Evolutionary conservation across 2,113 vertebrate species (phyloP).

Genomic region (Morone chrysops): DNA sequence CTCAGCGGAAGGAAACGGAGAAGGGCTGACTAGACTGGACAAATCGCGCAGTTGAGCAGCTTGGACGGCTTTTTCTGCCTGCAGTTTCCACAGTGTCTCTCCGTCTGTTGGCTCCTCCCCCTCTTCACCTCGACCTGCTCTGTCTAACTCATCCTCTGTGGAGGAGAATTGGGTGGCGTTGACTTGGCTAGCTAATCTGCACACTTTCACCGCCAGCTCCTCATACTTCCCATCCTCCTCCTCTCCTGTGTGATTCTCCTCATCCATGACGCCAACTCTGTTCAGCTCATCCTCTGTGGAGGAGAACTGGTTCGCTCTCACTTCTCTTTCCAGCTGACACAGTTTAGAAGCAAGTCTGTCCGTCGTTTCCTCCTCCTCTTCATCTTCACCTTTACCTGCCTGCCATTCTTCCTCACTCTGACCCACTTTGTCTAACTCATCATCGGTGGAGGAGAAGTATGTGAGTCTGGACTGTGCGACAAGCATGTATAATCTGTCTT

Average conservation of each 20-base stretch:
- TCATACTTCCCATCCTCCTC: slow-evolving; percentile 36
- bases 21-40: slow-evolving; percentile 64
- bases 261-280: slow-evolving; percentile 36
- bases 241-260: slow-evolving; percentile 16
- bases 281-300: slow-evolving; percentile 79
- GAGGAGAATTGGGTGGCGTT: slow-evolving; percentile 71
- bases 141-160: slow-evolving; percentile 77
- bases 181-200: slow-evolving; percentile 62
- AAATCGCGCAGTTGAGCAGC: slow-evolving; percentile 49
- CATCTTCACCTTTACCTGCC: slow-evolving; percentile 15
- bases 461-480: slow-evolving; percentile 66
- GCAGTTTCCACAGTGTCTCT: slow-evolving; percentile 59
- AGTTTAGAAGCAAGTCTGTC: slow-evolving; percentile 57
- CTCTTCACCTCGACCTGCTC: slow-evolving; percentile 42
- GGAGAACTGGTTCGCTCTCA: slow-evolving; percentile 66
- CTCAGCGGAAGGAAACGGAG: slow-evolving; percentile 76
- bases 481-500: slow-evolving; percentile 56
- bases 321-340: slow-evolving; percentile 63
- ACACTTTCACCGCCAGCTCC: slow-evolving; percentile 64
- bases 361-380: slow-evolving; percentile 13
- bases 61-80: slow-evolving; percentile 43
- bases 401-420: slow-evolving; percentile 57
- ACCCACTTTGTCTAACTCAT: slow-evolving; percentile 48
- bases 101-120: slow-evolving; percentile 38
- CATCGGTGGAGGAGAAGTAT: slow-evolving; percentile 69